phyloP scores from a whole-genome alignment of 1,140 invertebrate genomes.

The Anoplolepis gracilipes region DNA sequence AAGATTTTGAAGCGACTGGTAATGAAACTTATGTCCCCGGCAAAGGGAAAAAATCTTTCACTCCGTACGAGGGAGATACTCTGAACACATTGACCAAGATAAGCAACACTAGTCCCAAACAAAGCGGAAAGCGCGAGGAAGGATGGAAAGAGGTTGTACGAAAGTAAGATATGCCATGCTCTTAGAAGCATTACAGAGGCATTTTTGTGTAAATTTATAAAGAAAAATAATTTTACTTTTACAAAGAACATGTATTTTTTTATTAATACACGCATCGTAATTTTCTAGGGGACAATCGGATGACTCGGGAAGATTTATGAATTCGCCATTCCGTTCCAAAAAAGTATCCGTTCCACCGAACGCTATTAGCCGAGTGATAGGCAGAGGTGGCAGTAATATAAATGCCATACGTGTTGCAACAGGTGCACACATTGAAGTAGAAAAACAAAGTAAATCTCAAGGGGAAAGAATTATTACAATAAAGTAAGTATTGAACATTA shows the following conservation, averaged over 20 bases:
- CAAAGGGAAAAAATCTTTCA: conserved; percentile 86
- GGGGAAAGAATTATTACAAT: conserved; percentile 98
- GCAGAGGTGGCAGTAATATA: conserved; percentile 97
- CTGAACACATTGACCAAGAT: conserved; percentile 79
- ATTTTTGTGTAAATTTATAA: neutral
- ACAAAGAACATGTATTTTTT: neutral
- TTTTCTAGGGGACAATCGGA: conserved; percentile 82
- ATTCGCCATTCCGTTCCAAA: conserved; percentile 88
- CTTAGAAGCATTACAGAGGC: neutral
- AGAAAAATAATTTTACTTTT: conserved; percentile 28
- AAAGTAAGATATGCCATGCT: conserved; percentile 86
- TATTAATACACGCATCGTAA: neutral
- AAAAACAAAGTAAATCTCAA: conserved; percentile 97
- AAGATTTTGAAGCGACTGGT: conserved; percentile 90
- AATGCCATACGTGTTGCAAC: conserved; percentile 98
- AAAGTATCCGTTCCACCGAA: conserved; percentile 97
- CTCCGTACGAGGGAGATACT: conserved; percentile 84
- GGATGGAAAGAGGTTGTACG: conserved; percentile 99
- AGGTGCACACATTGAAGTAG: conserved; percentile 98
- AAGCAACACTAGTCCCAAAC: conserved; percentile 89
- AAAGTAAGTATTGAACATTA: conserved; percentile 88
- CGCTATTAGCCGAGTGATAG: conserved; percentile 98
- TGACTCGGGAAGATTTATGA: conserved; percentile 84
- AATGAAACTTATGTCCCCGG: conserved; percentile 87
- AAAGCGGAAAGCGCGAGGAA: conserved; percentile 93